These are phyloP conservation scores for Alviniconcha marisindica DNA, from an alignment of 1,140 invertebrate species.

Conservation along the genomic window DNA sequence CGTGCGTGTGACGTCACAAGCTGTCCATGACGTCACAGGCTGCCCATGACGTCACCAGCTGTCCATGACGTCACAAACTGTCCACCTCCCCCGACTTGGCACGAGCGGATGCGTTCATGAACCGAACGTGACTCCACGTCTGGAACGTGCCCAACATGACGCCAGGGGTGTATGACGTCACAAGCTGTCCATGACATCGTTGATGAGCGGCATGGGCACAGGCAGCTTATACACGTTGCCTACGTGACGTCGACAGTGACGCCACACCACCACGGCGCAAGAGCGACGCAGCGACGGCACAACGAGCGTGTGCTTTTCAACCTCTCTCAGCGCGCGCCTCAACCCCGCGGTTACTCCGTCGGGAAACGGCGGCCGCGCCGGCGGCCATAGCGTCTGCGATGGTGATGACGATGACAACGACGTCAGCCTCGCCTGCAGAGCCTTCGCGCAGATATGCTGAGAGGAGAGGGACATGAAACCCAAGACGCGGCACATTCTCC, in stretches of 20 bases:
- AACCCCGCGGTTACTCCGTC: neutral
- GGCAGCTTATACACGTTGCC: conserved; percentile 39
- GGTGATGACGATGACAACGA: neutral
- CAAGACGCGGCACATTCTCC: conserved; percentile 27
- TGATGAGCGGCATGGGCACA: conserved; percentile 33
- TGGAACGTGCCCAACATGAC: neutral
- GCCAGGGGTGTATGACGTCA: conserved; percentile 1
- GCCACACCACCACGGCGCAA: conserved; percentile 42
- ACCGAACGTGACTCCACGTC: neutral
- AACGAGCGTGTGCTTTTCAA: neutral
- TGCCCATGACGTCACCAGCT: conserved; percentile 2
- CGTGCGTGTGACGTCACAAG: neutral
- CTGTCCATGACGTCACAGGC: conserved; percentile 14
- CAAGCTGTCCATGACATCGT: conserved; percentile 27
- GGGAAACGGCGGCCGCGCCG: neutral
- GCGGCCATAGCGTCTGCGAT: too few species aligned
- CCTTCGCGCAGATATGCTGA: neutral
- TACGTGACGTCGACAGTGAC: conserved; percentile 33
- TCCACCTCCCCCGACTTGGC: neutral
- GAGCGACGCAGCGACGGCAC: conserved; percentile 37
- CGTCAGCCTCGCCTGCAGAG: neutral
- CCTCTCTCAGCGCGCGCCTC: neutral
- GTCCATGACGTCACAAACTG: conserved; percentile 17
- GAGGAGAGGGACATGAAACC: conserved; percentile 16
- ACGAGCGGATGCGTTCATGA: neutral